These are phyloP conservation scores for Latrodectus hesperus DNA, from an alignment of 2,888 invertebrate species.

Conservation along the genomic window DNA sequence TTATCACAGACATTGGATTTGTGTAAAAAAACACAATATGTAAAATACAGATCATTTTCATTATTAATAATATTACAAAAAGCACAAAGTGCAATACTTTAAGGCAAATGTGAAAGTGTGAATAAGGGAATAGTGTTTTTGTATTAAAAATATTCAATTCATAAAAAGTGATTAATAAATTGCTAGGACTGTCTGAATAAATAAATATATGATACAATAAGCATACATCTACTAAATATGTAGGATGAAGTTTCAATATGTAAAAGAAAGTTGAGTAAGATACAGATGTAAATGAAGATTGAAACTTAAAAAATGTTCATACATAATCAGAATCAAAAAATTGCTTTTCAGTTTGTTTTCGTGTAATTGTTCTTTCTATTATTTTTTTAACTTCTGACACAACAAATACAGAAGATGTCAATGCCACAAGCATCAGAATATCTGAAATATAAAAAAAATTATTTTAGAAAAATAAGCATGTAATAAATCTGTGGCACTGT, in stretches of 20 bases:
- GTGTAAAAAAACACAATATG: background rate
- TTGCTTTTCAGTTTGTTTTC: constrained; percentile 57
- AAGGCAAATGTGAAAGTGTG: constrained; percentile 22
- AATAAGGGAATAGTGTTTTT: background rate
- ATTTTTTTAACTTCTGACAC: constrained; percentile 94
- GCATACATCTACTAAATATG: background rate
- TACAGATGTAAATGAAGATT: background rate
- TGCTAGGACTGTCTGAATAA: background rate
- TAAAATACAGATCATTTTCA: constrained; percentile 2
- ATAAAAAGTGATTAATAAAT: background rate
- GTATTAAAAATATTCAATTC: constrained; percentile 2
- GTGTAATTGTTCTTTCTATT: constrained; percentile 78
- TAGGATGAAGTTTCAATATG: background rate
- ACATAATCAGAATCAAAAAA: constrained; percentile 69
- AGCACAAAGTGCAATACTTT: constrained; percentile 12
- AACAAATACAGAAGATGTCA: constrained; percentile 97
- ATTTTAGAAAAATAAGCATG: background rate
- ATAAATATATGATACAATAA: background rate
- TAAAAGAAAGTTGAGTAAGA: background rate
- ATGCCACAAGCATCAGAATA: constrained; percentile 88
- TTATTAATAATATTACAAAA: background rate
- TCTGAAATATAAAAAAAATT: constrained; percentile 79
- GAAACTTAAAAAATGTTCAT: constrained; percentile 12
- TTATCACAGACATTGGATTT: background rate
- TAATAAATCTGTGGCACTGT: too few species aligned